Evolutionary conservation across 2,113 vertebrate species (phyloP).

Genomic region (Paracanthobrama guichenoti): DNA sequence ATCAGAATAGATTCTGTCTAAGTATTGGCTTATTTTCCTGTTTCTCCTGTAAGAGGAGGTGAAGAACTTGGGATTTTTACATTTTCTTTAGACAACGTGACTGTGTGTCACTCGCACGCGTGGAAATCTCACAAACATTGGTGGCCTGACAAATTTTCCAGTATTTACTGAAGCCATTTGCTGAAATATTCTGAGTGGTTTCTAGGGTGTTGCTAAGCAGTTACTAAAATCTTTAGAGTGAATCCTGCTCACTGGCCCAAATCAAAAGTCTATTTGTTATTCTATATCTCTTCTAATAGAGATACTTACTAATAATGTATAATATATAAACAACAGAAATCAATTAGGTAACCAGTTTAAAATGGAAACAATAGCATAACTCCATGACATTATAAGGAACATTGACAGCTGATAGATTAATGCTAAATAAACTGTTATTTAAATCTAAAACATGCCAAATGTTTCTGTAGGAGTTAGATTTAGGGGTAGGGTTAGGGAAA

Average conservation of each 20-base stretch:
- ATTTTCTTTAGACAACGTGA: slow-evolving; percentile 7
- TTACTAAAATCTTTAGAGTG: not conserved
- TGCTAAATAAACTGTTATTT: not conserved
- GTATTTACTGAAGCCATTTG: not conserved
- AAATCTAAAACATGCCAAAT: not conserved
- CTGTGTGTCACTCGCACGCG: not conserved
- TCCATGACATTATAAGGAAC: not conserved
- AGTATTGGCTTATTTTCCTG: not conserved
- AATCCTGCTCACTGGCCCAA: not conserved
- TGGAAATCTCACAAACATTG: not conserved
- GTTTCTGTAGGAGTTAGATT: not conserved
- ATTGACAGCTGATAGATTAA: not conserved
- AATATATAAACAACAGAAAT: not conserved
- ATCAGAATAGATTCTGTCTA: not conserved
- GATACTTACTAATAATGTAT: not conserved
- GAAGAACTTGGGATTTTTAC: not conserved
- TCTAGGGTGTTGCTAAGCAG: slow-evolving; percentile 15
- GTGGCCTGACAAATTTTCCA: slow-evolving; percentile 1
- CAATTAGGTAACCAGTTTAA: not conserved
- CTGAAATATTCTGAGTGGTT: not conserved
- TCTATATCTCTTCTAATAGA: not conserved
- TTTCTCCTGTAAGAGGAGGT: not conserved
- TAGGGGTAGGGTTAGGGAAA: not conserved
- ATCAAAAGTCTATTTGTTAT: not conserved
- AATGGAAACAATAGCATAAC: not conserved